Conservation (phyloP, 2,113 vertebrate genomes). For the Ibidorhyncha struthersii region DNA sequence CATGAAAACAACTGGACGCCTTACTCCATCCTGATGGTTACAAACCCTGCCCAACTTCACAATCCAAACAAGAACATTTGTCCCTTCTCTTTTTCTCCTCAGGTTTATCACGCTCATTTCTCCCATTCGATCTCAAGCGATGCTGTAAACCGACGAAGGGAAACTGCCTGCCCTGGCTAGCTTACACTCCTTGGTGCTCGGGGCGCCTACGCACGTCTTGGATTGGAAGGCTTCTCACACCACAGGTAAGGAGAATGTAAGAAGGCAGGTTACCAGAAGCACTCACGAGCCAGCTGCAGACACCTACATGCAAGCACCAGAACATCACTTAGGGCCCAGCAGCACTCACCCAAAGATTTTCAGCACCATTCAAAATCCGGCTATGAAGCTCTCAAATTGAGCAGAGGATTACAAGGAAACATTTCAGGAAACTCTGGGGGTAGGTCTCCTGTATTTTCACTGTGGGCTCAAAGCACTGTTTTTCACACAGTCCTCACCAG, state of each 20-base stretch:
- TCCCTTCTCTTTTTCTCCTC: background rate
- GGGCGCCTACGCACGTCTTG: background rate
- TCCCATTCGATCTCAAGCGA: background rate
- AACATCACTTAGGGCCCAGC: rapidly evolving
- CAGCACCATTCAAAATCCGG: background rate
- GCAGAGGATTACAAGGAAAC: background rate
- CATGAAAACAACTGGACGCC: rapidly evolving
- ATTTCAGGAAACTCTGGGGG: background rate
- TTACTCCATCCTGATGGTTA: background rate
- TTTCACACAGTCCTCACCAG: background rate
- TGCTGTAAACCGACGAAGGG: background rate
- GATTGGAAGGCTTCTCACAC: background rate
- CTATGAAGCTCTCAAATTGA: background rate
- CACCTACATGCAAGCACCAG: background rate
- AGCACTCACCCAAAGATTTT: background rate
- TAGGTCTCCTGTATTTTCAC: background rate
- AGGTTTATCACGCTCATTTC: background rate
- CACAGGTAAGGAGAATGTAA: background rate
- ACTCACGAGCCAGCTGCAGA: background rate
- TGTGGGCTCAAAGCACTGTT: background rate
- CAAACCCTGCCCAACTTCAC: background rate
- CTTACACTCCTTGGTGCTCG: background rate
- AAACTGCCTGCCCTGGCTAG: background rate
- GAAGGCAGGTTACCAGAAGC: background rate
- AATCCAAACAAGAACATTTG: background rate